These are phyloP conservation scores for Conomelus anceps DNA, from an alignment of 2,888 invertebrate genomes.

Conservation along the genomic window DNA sequence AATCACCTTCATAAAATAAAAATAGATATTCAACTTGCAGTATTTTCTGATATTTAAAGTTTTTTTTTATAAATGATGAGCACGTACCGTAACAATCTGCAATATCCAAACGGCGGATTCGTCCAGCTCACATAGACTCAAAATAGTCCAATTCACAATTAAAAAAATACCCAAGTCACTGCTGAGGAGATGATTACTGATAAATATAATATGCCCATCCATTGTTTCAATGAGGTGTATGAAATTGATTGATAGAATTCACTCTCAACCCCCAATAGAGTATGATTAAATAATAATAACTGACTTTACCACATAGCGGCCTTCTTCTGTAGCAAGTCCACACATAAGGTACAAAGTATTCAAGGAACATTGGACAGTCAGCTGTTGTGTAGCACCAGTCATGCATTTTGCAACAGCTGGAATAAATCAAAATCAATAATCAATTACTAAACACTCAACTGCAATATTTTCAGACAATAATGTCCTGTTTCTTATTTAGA, in stretches of 20 bases:
- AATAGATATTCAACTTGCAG: too few species aligned
- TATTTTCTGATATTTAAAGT: too few species aligned
- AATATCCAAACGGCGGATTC: too few species aligned
- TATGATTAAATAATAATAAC: background rate
- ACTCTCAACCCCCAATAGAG: background rate
- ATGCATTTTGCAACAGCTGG: slow-evolving; percentile 75
- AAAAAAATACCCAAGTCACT: too few species aligned
- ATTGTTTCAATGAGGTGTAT: background rate
- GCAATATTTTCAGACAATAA: too few species aligned
- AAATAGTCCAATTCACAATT: too few species aligned
- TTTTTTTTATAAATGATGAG: too few species aligned
- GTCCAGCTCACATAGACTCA: too few species aligned
- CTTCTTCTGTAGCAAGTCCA: slow-evolving; percentile 78
- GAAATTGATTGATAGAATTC: background rate
- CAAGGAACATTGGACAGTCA: slow-evolving; percentile 69
- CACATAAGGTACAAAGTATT: slow-evolving; percentile 80
- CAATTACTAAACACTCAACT: background rate
- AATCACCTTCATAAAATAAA: too few species aligned
- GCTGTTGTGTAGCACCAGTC: slow-evolving; percentile 78
- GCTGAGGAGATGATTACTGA: too few species aligned
- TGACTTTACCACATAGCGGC: slow-evolving; percentile 62
- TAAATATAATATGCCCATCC: background rate
- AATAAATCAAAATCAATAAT: slow-evolving; percentile 20
- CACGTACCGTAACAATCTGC: too few species aligned
- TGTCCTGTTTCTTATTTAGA: too few species aligned